Evolutionary conservation across 2,888 invertebrate species (phyloP).

Genomic region (Selenia dentaria): DNA sequence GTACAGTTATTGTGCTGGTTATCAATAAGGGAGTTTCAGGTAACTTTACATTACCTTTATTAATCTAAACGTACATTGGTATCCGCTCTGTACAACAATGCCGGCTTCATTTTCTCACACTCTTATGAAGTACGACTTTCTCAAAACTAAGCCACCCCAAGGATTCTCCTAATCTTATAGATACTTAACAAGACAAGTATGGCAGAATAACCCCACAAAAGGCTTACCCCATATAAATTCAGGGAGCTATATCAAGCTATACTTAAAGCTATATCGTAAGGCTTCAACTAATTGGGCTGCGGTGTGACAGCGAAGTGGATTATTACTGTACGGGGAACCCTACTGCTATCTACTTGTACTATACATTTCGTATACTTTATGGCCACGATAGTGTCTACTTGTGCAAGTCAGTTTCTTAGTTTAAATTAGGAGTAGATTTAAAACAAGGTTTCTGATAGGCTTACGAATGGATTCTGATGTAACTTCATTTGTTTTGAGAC

Average conservation of each 20-base stretch:
- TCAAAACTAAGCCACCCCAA: neutral
- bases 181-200: neutral
- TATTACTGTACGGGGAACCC: slow-evolving; percentile 14
- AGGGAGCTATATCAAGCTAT: neutral
- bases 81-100: no score
- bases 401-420: neutral
- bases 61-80: no score
- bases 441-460: neutral
- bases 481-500: no score
- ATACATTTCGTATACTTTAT: neutral
- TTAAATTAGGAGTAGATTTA: neutral
- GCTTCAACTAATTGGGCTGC: slow-evolving; percentile 22
- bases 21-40: no score
- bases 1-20: no score
- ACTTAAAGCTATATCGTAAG: slow-evolving; percentile 4
- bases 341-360: neutral
- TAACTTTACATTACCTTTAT: no score
- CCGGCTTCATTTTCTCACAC: no score
- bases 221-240: neutral
- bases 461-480: no score
- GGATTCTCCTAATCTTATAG: neutral
- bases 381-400: neutral
- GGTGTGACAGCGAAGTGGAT: slow-evolving; percentile 19
- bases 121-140: no score
- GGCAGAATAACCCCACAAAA: slow-evolving; percentile 4